These are phyloP conservation scores for Calyptomena viridis DNA, from an alignment of 2,113 vertebrate species.

Conservation along the genomic window DNA sequence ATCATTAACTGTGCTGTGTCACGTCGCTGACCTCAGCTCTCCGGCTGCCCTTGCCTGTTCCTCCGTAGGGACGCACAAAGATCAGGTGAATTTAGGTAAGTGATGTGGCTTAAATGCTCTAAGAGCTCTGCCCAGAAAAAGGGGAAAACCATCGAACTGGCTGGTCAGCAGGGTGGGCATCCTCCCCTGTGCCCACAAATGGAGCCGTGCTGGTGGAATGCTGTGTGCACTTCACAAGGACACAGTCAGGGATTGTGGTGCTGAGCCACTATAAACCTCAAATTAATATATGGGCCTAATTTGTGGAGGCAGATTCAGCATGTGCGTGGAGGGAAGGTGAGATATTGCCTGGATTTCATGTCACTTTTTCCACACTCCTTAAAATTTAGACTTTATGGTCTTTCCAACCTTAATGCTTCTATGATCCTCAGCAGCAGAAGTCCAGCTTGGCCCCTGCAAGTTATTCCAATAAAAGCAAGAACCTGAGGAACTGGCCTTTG, in stretches of 20 bases:
- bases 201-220: background rate
- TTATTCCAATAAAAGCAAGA: background rate
- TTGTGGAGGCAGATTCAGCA: background rate
- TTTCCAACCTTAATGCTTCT: background rate
- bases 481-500: background rate
- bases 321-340: rapidly evolving
- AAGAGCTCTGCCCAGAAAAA: background rate
- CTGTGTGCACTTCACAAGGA: rapidly evolving
- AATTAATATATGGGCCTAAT: background rate
- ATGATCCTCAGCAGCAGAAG: background rate
- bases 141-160: rapidly evolving
- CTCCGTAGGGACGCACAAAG: background rate
- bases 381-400: background rate
- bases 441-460: background rate
- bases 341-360: background rate
- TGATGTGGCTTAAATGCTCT: background rate
- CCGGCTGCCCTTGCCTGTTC: background rate
- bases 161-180: background rate
- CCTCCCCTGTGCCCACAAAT: background rate
- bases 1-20: background rate
- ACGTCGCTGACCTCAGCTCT: background rate
- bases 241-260: background rate
- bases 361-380: background rate
- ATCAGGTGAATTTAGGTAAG: background rate
- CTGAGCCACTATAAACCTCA: background rate